Percentiles rank a stretch among this genome's conserved stretches.
Conservation (phyloP, 92 coral and sea anemone genomes). For the Bergia sp. region DNA sequence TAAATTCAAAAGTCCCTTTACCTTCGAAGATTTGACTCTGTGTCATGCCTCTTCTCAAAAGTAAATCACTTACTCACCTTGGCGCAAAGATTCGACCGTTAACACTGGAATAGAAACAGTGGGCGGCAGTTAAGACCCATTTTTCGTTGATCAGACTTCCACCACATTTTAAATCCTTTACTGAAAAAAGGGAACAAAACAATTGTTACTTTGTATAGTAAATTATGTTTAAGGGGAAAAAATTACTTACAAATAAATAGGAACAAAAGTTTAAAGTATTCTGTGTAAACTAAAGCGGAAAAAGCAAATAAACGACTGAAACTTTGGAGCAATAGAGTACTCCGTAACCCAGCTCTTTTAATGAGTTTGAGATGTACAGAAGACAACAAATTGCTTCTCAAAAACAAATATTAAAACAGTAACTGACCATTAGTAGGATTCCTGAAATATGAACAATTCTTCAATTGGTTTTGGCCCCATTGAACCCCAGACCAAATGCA, state of each 20-base stretch:
- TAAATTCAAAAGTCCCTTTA: background rate
- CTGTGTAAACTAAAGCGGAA: no score
- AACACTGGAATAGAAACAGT: slow-evolving; percentile 60
- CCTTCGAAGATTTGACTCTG: background rate
- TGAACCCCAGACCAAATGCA: no score
- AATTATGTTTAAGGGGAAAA: background rate
- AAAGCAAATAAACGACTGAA: no score
- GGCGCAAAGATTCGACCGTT: slow-evolving; percentile 57
- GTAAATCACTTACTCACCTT: slow-evolving; percentile 34
- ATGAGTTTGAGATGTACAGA: no score
- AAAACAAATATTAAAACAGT: no score
- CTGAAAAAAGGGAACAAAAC: background rate
- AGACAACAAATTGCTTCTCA: no score
- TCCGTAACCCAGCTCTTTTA: no score
- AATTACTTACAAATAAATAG: background rate
- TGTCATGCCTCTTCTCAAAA: background rate
- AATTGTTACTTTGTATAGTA: background rate
- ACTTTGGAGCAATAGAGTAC: no score
- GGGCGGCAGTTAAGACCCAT: slow-evolving; percentile 81
- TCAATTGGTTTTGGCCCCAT: no score
- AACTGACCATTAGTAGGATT: no score
- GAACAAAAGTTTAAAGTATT: no score
- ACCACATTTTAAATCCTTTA: slow-evolving; percentile 54
- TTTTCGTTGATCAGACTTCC: slow-evolving; percentile 71
- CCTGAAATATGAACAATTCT: no score